phyloP scores from a whole-genome alignment of 2,797 vertebrate genomes.

The Merluccius polli region DNA sequence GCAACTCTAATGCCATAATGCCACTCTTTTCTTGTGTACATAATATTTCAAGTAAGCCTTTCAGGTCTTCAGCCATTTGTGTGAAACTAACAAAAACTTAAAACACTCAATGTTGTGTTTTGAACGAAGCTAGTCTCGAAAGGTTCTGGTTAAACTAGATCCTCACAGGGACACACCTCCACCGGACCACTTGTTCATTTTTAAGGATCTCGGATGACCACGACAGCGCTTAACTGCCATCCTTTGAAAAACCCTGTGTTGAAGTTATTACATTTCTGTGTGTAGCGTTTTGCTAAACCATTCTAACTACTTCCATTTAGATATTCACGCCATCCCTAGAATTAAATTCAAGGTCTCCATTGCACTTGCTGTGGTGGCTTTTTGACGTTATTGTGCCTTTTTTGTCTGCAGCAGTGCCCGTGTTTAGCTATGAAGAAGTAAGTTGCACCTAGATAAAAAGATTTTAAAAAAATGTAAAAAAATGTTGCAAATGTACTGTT shows the following conservation, averaged over 20 bases:
- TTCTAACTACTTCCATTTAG: constrained; percentile 29
- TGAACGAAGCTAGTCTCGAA: neutral
- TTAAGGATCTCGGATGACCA: constrained; percentile 25
- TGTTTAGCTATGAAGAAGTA: constrained; percentile 39
- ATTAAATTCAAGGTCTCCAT: constrained; percentile 11
- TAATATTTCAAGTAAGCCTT: constrained; percentile 26
- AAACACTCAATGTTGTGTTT: constrained; percentile 17
- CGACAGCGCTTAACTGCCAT: constrained; percentile 59
- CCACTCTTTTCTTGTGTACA: constrained; percentile 39
- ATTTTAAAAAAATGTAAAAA: too few relatives aligned
- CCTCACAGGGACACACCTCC: constrained; percentile 13
- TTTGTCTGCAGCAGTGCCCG: constrained; percentile 37
- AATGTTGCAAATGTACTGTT: constrained; percentile 14
- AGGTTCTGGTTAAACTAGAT: neutral
- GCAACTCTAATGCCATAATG: constrained; percentile 9
- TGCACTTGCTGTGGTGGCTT: constrained; percentile 36
- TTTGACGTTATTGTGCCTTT: constrained; percentile 67
- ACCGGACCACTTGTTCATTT: constrained; percentile 14
- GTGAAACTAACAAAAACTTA: constrained; percentile 16
- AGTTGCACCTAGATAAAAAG: constrained; percentile 12
- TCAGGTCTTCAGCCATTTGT: constrained; percentile 28
- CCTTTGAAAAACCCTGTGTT: constrained; percentile 32
- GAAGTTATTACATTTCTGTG: neutral
- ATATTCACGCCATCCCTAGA: constrained; percentile 22
- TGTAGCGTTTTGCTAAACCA: constrained; percentile 3